phyloP scores from a whole-genome alignment of 2,113 vertebrate genomes.

The western clawed frog (Xenopus tropicalis) region UCB_Xtro_10.0 CM004449.2:30455001-30455500 shows the following conservation, averaged over 20 bases:
- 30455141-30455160: constrained; percentile 28
- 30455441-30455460: no score
- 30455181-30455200: constrained; percentile 24
- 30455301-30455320: constrained; percentile 7
- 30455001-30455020: constrained; percentile 20
- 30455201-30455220: constrained; percentile 36
- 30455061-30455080: constrained; percentile 1
- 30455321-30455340: background rate
- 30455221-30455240: constrained; percentile 9
- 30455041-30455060: background rate
- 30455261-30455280: constrained; percentile 29
- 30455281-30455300: constrained; percentile 21
- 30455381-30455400: no score
- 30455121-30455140: constrained; percentile 23
- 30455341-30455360: background rate
- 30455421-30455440: no score
- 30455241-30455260: constrained; percentile 12
- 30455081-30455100: background rate
- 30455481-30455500: no score
- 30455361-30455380: no score
- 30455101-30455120: constrained; percentile 25
- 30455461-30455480: no score
- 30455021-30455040: constrained; percentile 28
- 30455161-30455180: constrained; percentile 28
- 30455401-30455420: no score